phyloP scores from a whole-genome alignment of 2,113 vertebrate genomes.

The Monopterus albus region DNA sequence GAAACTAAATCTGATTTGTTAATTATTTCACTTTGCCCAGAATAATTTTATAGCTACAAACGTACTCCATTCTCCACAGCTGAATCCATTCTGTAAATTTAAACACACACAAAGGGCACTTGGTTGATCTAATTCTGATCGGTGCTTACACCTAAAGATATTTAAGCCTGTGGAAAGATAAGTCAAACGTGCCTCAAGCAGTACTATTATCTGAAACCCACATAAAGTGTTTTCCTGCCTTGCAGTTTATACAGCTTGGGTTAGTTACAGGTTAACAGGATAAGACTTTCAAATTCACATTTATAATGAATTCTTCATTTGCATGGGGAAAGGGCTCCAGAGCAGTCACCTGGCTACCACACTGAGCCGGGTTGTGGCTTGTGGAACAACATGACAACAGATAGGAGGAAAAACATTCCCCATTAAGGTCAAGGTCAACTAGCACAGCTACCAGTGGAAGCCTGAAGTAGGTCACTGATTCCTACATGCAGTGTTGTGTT shows the following conservation, averaged over 20 bases:
- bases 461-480: too few species aligned
- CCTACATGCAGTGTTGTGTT: too few species aligned
- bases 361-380: too few species aligned
- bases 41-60: constrained; percentile 6
- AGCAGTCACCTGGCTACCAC: not conserved
- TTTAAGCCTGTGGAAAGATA: constrained; percentile 27
- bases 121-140: constrained; percentile 19
- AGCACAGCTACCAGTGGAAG: too few species aligned
- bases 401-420: not conserved
- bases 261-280: not conserved
- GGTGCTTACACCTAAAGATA: constrained; percentile 14
- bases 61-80: constrained; percentile 4
- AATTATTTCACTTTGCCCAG: not conserved
- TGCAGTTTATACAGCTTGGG: not conserved
- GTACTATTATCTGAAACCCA: constrained; percentile 17
- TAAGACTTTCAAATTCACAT: not conserved
- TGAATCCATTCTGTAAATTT: not conserved
- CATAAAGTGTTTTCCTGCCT: constrained; percentile 1
- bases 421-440: constrained; percentile 19
- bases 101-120: constrained; percentile 29
- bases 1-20: not conserved
- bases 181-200: constrained; percentile 18
- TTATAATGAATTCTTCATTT: too few species aligned
- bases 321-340: too few species aligned
- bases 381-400: constrained; percentile 3